Percentiles rank a stretch among this genome's conserved stretches.
Evolutionary conservation across 1,140 invertebrate genomes (phyloP).

Genomic region (Pseudomyrmex flavicornis): DNA sequence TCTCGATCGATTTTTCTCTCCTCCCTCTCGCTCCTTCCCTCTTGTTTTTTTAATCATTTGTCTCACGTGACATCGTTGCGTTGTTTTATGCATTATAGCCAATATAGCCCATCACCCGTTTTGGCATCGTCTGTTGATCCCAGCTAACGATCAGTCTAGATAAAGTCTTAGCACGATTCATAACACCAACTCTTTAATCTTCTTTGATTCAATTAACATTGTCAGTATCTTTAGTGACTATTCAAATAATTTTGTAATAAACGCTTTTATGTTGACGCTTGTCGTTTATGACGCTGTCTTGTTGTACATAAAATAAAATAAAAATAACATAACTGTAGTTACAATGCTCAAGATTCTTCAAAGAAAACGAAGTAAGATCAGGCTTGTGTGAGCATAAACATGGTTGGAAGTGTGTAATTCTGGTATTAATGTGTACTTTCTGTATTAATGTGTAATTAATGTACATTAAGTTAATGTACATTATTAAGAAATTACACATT

Average conservation of each 20-base stretch:
- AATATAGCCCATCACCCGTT: conserved; percentile 79
- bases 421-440: too few species aligned
- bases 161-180: conserved; percentile 79
- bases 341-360: too few species aligned
- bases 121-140: conserved; percentile 83
- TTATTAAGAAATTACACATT: too few species aligned
- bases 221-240: conserved; percentile 36
- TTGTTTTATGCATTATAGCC: conserved; percentile 83
- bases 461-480: too few species aligned
- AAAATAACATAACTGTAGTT: not conserved
- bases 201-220: conserved; percentile 5
- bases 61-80: conserved; percentile 81
- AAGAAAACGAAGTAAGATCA: not conserved
- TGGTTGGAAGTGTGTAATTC: too few species aligned
- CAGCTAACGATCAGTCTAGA: conserved; percentile 83
- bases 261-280: conserved; percentile 45
- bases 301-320: not conserved
- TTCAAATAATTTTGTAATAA: conserved; percentile 30
- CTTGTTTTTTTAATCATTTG: conserved; percentile 68
- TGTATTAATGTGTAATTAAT: too few species aligned
- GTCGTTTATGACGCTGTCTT: not conserved
- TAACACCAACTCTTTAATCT: conserved; percentile 45
- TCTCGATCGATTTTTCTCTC: conserved; percentile 18
- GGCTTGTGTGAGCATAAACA: not conserved
- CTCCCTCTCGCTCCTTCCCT: conserved; percentile 13